These are phyloP conservation scores for Vesta saturnalis DNA, from an alignment of 2,888 invertebrate genomes.

Conservation along the genomic window DNA sequence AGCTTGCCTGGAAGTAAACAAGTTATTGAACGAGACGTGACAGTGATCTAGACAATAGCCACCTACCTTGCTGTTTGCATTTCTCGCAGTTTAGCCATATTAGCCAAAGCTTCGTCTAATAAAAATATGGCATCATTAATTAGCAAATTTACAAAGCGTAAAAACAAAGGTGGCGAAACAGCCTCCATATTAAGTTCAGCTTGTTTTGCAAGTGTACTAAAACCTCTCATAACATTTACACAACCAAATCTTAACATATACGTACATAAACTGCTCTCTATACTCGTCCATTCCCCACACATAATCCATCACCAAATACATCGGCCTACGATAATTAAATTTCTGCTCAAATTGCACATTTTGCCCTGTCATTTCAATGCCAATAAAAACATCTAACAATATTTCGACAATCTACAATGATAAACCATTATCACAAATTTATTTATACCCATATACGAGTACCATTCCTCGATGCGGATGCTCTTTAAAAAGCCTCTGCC, in stretches of 20 bases:
- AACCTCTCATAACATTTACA: conserved; percentile 26
- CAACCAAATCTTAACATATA: conserved; percentile 31
- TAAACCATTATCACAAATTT: conserved; percentile 48
- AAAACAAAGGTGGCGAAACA: conserved; percentile 88
- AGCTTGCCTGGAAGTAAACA: conserved; percentile 67
- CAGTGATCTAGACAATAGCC: neutral
- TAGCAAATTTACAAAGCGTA: conserved; percentile 94
- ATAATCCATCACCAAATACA: conserved; percentile 94
- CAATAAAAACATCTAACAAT: conserved; percentile 92
- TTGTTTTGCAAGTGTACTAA: conserved; percentile 76
- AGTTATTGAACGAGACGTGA: too few relatives aligned
- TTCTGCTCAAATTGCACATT: conserved; percentile 96
- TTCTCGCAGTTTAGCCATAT: conserved; percentile 88
- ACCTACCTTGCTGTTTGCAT: conserved; percentile 78
- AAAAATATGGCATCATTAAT: conserved; percentile 98
- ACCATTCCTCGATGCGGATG: conserved; percentile 76
- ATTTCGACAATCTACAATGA: conserved; percentile 84
- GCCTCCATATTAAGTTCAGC: conserved; percentile 92
- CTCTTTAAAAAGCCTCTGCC: conserved; percentile 78
- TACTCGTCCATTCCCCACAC: conserved; percentile 88
- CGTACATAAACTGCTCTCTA: conserved; percentile 77
- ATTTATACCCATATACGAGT: neutral
- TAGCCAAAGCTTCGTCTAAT: conserved; percentile 89
- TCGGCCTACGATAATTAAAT: conserved; percentile 94
- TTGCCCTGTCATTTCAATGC: conserved; percentile 97